Base-by-base conservation (phyloP, 1,140 invertebrate species). In the Rhagoletis zephyria region DNA sequence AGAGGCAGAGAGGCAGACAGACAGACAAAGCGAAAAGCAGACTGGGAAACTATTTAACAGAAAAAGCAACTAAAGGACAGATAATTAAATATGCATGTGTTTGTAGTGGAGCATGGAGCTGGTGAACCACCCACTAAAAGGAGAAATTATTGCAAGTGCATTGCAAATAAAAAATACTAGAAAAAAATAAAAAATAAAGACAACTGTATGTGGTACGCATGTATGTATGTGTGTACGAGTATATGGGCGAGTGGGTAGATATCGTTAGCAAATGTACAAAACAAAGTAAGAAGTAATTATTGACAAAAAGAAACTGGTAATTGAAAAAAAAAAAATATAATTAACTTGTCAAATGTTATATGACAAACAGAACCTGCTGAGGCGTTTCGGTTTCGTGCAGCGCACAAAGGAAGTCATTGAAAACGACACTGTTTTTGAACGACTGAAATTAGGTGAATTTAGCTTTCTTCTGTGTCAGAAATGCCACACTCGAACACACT, bases 361-460 rank as follows among this genome's bases (percentile, higher is more conserved):
- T 81, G 74, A 81, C 48, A 81, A 51, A 30, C 74, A 42, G 9
- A n/a, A 59, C 45, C 74, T 81, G 74, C 74, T 81, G 74, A 81
- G 74, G 74, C 74, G 48, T 81, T 81, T 42, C 45, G 74, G 48
- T 81, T 51, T 56, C 74, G 48, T 48, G 45, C 48, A n/a, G 45
- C 48, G 74, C 48, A 56, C 74, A 19, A 81, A 81, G 74, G 74
- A 81, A 81, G 74, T 81, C 51, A 56, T 56, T 81, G 48, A 19
- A 2, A 81, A 16, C 48, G 9, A 81, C 0, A 81, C n/a, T 56
- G 3, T 30, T 30, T 30, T 30, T 30, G 30, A 30, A 19, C 19
- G 19, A 19, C 7, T 6, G 12, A 74, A 74, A 48, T 81, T 81
- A 56, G 48, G 74, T 81, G 74, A 81, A 56, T n/a, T 81, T 51